phyloP scores from a whole-genome alignment of 2,797 vertebrate species.

The Hydrophis major region DNA sequence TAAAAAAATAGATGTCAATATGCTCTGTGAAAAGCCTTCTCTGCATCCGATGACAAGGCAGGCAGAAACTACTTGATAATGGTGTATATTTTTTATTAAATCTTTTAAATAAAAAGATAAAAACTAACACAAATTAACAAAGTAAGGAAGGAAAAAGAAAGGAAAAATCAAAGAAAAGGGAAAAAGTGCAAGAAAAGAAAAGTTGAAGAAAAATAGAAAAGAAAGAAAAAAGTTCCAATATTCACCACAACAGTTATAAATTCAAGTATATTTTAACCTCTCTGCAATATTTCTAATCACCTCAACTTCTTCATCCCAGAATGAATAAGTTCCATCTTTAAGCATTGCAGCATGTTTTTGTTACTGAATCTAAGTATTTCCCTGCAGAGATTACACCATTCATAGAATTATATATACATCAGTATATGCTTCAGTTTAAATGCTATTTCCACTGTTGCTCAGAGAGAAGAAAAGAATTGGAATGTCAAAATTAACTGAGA shows the following conservation, averaged over 20 bases:
- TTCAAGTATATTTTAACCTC: neutral
- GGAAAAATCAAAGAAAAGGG: neutral
- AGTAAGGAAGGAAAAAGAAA: neutral
- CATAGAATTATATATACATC: too few species aligned
- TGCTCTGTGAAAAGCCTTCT: neutral
- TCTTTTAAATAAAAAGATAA: neutral
- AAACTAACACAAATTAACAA: neutral
- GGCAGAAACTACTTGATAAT: neutral
- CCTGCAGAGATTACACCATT: too few species aligned
- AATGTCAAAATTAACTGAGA: too few species aligned
- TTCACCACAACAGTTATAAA: neutral
- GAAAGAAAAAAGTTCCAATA: neutral
- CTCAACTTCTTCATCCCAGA: neutral
- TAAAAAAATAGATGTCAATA: neutral
- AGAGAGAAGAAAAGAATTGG: too few species aligned
- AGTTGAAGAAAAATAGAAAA: neutral
- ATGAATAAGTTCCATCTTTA: too few species aligned
- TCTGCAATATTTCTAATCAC: neutral
- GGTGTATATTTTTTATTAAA: neutral
- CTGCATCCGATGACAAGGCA: neutral
- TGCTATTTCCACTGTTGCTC: too few species aligned
- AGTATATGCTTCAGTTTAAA: too few species aligned
- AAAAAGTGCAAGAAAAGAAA: neutral
- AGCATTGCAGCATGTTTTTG: too few species aligned
- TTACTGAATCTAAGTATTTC: too few species aligned